Base-by-base conservation (phyloP, 35 echinoderm and acorn worm species). In the Hemicentrotus pulcherrimus region DNA sequence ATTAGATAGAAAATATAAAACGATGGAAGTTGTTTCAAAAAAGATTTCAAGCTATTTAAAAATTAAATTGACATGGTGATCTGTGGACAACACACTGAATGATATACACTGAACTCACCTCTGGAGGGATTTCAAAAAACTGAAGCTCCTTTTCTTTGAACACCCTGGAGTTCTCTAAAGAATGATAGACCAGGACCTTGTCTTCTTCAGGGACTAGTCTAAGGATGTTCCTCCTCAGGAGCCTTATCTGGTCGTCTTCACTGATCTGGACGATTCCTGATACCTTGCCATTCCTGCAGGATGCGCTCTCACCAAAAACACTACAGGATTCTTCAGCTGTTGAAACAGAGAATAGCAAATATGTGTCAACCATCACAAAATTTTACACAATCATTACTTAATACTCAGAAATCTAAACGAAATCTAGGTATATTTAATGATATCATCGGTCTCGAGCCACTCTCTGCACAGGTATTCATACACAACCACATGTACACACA, bases 91-190 rank as follows among this genome's bases (percentile, higher is more conserved):
- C 12, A 13, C 48, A 50, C 8, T 50, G 5, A 50, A 50, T 50
- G 48, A 50, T 6, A 50, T 10, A n/a, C n/a, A n/a, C n/a, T n/a
- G 12, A 24, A 45, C 98, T 99, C 86, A 99, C 98, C 95, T 99
- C 97, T 32, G 97, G 94, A 47, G 97, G 97, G 47, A 99, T 97
- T 32, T 97, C 98, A 95, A 99, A 91, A 65, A 32, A 97, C 52
- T 99, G 98, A 22, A 94, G 92, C 48, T 96, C 95, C 94, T 98
- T 99, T 4, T 60, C 94, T 88, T 97, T 97, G 85, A 97, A 99
- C 33, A 95, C 91, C 94, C 97, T 96, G 16, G 97, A 94, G 94
- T 99, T 99, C 78, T 99, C 98, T 86, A 98, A 18, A 18, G 92
- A 96, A 94, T 99, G 97, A 78, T 98, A 97, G 31, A 99, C 93